These are phyloP conservation scores for Drosophila parvula DNA, from an alignment of 1,140 invertebrate genomes.

Conservation along the genomic window DNA sequence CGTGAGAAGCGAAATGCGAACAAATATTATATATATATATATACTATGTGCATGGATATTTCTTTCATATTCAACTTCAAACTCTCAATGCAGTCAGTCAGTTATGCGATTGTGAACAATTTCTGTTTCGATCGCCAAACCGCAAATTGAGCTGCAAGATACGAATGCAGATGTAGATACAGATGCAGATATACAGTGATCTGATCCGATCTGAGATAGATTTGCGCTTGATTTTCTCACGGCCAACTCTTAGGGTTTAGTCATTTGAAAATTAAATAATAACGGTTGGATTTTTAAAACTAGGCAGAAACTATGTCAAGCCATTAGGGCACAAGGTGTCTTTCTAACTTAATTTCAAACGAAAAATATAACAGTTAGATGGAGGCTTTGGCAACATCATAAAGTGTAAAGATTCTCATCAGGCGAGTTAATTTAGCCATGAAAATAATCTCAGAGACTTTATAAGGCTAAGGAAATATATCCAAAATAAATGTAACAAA, in stretches of 20 bases:
- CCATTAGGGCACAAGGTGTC: neutral
- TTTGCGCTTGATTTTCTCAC: constrained; percentile 53
- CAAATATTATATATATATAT: neutral
- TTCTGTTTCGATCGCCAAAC: constrained; percentile 38
- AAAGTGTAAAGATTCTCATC: neutral
- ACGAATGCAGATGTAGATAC: constrained; percentile 37
- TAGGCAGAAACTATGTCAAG: neutral
- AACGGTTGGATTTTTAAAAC: neutral
- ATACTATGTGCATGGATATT: constrained; percentile 31
- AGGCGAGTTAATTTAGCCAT: neutral
- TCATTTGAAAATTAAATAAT: constrained; percentile 1
- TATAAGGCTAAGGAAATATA: no score
- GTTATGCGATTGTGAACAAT: constrained; percentile 63
- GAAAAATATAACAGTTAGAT: no score
- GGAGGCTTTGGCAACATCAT: neutral
- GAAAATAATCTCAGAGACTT: no score
- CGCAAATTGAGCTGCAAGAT: constrained; percentile 64
- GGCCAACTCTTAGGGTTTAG: neutral
- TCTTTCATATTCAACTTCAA: constrained; percentile 35
- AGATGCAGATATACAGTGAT: constrained; percentile 17
- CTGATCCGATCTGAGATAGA: constrained; percentile 47
- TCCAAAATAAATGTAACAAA: no score
- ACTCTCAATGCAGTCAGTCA: constrained; percentile 47
- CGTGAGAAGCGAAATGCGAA: constrained; percentile 59
- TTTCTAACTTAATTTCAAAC: neutral